phyloP scores from a whole-genome alignment of 1,140 invertebrate genomes.

The Ephestia elutella region DNA sequence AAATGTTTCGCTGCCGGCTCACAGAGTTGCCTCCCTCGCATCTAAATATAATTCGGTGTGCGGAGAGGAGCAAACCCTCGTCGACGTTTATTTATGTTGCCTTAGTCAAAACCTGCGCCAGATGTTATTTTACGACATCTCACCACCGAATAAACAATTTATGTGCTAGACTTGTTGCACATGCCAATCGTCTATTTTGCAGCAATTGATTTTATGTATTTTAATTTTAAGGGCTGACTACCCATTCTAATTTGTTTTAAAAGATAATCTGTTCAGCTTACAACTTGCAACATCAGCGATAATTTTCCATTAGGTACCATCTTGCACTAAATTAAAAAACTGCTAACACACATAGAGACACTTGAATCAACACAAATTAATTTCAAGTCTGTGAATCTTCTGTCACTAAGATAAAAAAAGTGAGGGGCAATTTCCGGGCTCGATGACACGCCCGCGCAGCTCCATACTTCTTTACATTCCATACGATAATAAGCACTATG shows the following conservation, averaged over 20 bases:
- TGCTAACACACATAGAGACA: slow-evolving; percentile 16
- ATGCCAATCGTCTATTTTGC: neutral
- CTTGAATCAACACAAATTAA: slow-evolving; percentile 21
- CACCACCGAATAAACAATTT: slow-evolving; percentile 50
- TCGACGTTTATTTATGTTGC: slow-evolving; percentile 67
- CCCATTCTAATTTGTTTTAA: neutral
- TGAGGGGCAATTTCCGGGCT: slow-evolving; percentile 30
- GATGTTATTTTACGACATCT: slow-evolving; percentile 68
- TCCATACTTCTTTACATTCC: slow-evolving; percentile 99
- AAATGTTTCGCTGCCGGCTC: slow-evolving; percentile 8
- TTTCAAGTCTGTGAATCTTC: slow-evolving; percentile 19
- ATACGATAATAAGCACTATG: slow-evolving; percentile 90
- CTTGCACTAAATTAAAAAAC: slow-evolving; percentile 7
- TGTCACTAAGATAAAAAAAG: slow-evolving; percentile 30
- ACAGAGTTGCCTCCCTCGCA: slow-evolving; percentile 11
- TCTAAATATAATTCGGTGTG: slow-evolving; percentile 46
- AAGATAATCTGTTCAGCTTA: slow-evolving; percentile 13
- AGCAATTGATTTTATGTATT: no score
- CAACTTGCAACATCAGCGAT: slow-evolving; percentile 6
- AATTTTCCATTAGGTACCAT: slow-evolving; percentile 1
- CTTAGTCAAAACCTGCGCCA: slow-evolving; percentile 68
- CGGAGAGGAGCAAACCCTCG: slow-evolving; percentile 28
- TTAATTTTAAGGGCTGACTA: no score
- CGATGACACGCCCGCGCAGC: slow-evolving; percentile 74
- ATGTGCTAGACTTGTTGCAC: slow-evolving; percentile 16